Evolutionary conservation across 1,140 invertebrate species (phyloP).

Genomic region (Sitobion miscanthi): DNA sequence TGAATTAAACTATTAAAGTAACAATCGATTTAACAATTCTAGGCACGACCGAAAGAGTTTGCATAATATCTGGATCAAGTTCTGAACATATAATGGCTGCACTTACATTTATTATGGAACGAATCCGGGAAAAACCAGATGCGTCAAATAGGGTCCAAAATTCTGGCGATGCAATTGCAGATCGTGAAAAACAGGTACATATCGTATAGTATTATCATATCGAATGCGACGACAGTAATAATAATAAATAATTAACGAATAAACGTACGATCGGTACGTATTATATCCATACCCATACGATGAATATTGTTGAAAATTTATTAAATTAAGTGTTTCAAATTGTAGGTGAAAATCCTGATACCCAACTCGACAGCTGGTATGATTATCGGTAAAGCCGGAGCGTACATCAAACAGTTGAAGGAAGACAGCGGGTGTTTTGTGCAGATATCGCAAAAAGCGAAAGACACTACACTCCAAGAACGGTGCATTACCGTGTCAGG

Average conservation of each 20-base stretch:
- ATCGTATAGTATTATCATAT: background rate
- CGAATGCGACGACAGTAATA: background rate
- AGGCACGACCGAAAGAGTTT: conserved; percentile 97
- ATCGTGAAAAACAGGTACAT: conserved; percentile 78
- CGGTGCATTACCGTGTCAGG: conserved; percentile 97
- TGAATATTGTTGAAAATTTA: background rate
- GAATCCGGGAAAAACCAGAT: conserved; percentile 97
- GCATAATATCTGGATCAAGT: conserved; percentile 88
- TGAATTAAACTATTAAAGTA: background rate
- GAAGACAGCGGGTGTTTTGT: conserved; percentile 97
- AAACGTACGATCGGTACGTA: background rate
- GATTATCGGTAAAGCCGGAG: conserved; percentile 98
- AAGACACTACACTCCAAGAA: conserved; percentile 93
- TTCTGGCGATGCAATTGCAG: conserved; percentile 63
- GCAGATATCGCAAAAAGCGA: conserved; percentile 98
- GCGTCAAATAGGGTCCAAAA: conserved; percentile 63
- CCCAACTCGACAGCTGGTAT: conserved; percentile 98
- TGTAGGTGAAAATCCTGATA: conserved; percentile 92
- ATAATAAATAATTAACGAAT: background rate
- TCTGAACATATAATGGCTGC: conserved; percentile 92
- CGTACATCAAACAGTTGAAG: conserved; percentile 98
- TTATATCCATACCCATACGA: background rate
- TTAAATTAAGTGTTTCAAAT: background rate
- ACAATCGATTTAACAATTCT: conserved; percentile 59
- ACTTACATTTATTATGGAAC: conserved; percentile 96